These are phyloP conservation scores for Strix aluco DNA, from an alignment of 2,113 vertebrate genomes.

Conservation along the genomic window DNA sequence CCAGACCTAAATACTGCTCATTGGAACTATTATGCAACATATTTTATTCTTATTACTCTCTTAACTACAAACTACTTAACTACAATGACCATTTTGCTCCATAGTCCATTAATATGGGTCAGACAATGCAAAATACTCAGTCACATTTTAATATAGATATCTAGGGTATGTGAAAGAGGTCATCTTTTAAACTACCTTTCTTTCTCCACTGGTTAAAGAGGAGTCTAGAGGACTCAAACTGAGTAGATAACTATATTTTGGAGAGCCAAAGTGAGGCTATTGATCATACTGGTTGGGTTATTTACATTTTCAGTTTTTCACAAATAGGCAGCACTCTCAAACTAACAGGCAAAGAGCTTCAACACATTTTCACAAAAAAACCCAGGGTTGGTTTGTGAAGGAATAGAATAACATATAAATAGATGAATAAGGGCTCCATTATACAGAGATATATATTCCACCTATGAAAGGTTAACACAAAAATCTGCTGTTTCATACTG, in stretches of 20 bases:
- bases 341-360: background rate
- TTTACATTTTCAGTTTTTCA: background rate
- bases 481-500: slow-evolving; percentile 18
- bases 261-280: background rate
- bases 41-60: background rate
- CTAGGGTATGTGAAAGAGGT: background rate
- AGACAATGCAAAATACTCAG: background rate
- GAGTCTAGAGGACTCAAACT: background rate
- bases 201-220: background rate
- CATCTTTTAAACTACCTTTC: background rate
- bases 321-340: background rate
- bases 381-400: background rate
- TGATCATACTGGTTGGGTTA: background rate
- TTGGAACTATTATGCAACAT: background rate
- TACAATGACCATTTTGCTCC: background rate
- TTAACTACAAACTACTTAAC: background rate
- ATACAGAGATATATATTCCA: background rate
- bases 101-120: background rate
- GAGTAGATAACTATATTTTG: background rate
- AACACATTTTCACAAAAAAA: background rate
- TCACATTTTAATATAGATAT: background rate
- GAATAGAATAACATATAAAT: background rate
- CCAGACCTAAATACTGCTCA: background rate
- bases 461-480: slow-evolving; percentile 11
- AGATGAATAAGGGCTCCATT: slow-evolving; percentile 48